phyloP scores from a whole-genome alignment of 2,888 invertebrate species.

The Zelleria hepariella region DNA sequence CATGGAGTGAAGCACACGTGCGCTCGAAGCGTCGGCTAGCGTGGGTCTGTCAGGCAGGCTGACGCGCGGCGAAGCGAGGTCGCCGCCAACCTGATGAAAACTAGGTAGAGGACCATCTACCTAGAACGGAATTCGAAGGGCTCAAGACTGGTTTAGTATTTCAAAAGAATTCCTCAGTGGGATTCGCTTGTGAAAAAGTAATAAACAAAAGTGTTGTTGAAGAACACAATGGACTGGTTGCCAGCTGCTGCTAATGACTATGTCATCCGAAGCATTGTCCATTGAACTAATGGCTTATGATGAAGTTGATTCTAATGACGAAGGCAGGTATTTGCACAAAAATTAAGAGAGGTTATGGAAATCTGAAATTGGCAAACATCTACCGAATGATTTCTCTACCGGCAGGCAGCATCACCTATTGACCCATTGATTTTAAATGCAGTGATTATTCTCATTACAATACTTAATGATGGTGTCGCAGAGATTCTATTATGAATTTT shows the following conservation, averaged over 20 bases:
- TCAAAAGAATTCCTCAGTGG: neutral
- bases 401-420: neutral
- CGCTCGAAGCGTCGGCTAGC: neutral
- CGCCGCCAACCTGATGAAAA: neutral
- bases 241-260: neutral
- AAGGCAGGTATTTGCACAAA: neutral
- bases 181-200: neutral
- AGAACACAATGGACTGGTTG: neutral
- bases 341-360: neutral
- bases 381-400: neutral
- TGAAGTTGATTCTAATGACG: neutral
- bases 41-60: neutral
- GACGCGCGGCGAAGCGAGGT: neutral
- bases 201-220: neutral
- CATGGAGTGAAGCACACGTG: neutral
- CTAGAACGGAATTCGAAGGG: neutral
- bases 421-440: neutral
- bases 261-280: neutral
- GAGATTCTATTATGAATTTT: neutral
- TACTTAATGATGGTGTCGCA: neutral
- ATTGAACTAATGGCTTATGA: neutral
- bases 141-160: neutral
- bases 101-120: neutral
- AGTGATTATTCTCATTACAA: neutral
- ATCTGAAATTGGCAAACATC: too few relatives aligned